phyloP scores from a whole-genome alignment of 2,888 invertebrate species.

The Steromphala cineraria region DNA sequence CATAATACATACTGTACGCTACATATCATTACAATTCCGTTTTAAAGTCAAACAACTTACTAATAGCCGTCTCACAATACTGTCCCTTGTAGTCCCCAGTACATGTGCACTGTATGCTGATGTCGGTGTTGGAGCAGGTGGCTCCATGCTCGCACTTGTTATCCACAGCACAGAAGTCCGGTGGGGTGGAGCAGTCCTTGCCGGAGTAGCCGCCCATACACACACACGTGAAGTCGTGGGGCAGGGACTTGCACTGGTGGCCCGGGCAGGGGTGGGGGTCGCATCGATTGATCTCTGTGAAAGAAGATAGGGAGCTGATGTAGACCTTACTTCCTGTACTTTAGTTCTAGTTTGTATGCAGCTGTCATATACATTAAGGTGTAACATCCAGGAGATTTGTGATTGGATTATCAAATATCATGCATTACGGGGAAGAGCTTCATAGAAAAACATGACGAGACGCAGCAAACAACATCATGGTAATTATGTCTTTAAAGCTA shows the following conservation, averaged over 20 bases:
- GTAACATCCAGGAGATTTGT: too few relatives aligned
- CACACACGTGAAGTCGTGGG: not conserved
- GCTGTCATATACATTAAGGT: too few relatives aligned
- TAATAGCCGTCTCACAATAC: not conserved
- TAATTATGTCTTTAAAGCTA: too few relatives aligned
- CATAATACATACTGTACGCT: too few relatives aligned
- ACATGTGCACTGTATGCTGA: not conserved
- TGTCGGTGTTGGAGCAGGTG: not conserved
- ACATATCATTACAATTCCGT: too few relatives aligned
- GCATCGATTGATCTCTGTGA: not conserved
- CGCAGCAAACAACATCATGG: too few relatives aligned
- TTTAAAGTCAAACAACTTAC: not conserved
- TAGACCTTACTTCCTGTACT: too few relatives aligned
- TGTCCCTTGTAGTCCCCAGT: not conserved
- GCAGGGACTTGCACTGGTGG: not conserved
- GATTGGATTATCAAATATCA: too few relatives aligned
- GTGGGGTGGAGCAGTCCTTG: not conserved
- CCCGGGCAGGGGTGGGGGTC: not conserved
- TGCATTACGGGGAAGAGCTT: too few relatives aligned
- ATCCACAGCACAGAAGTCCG: not conserved
- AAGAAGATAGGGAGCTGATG: too few relatives aligned
- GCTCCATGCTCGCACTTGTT: not conserved
- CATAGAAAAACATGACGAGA: too few relatives aligned
- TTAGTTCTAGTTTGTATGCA: too few relatives aligned
- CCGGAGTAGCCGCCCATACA: not conserved